A percentile compares a stretch with the other conserved stretches of the same genome.
phyloP scores from a whole-genome alignment of 2,113 vertebrate species.

The Paramisgurnus dabryanus region DNA sequence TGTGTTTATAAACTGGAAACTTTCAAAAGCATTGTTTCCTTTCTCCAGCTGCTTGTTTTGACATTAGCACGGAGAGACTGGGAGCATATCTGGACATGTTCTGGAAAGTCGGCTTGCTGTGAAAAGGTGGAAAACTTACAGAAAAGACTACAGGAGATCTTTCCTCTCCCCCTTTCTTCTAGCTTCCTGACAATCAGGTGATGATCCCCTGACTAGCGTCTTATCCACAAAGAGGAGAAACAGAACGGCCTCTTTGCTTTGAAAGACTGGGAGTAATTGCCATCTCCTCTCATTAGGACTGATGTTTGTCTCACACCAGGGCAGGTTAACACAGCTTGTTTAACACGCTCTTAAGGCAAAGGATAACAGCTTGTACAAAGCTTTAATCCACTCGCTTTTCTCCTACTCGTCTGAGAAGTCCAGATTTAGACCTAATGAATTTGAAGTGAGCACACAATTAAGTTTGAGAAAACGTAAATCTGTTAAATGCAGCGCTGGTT shows the following conservation, averaged over 20 bases:
- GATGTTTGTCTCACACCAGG: constrained; percentile 14
- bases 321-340: constrained; percentile 31
- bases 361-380: constrained; percentile 12
- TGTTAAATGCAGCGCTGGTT: neutral
- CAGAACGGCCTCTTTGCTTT: constrained; percentile 12
- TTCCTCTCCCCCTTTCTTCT: constrained; percentile 3
- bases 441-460: constrained; percentile 5
- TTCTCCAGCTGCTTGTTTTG: constrained; percentile 7
- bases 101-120: constrained; percentile 37
- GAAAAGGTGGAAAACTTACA: constrained; percentile 1
- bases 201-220: constrained; percentile 25
- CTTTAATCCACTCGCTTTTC: constrained; percentile 35
- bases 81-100: constrained; percentile 37
- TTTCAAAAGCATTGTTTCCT: constrained; percentile 45
- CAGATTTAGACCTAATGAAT: constrained; percentile 25
- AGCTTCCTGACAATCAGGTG: neutral
- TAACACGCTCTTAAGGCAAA: constrained; percentile 27
- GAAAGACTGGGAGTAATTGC: constrained; percentile 22
- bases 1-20: constrained; percentile 7
- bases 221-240: constrained; percentile 34
- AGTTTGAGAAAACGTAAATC: neutral
- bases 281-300: constrained; percentile 34
- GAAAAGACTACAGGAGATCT: constrained; percentile 26
- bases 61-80: constrained; percentile 48
- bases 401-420: neutral